A percentile compares a stretch with the other conserved stretches of the same genome.
Conservation (phyloP, 1,140 invertebrate species). For the Dermatophagoides farinae region DNA sequence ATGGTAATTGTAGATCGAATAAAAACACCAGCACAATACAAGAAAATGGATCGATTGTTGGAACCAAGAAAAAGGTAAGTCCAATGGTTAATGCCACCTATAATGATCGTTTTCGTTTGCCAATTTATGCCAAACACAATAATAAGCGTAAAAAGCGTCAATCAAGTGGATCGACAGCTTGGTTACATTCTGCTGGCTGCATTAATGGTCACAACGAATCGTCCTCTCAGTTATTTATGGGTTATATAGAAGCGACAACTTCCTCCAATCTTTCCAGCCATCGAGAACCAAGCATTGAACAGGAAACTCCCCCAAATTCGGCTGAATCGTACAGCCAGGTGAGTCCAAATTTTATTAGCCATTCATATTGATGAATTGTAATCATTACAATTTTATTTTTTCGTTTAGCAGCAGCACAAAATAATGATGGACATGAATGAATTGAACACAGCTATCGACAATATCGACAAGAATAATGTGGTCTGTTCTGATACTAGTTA, state of each 20-base stretch:
- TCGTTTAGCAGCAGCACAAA: neutral
- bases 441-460: slow-evolving; percentile 11
- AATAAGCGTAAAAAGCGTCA: too few relatives aligned
- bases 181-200: too few relatives aligned
- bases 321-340: slow-evolving; percentile 11
- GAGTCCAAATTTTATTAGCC: too few relatives aligned
- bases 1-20: neutral
- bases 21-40: neutral
- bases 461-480: slow-evolving; percentile 3
- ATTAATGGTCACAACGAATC: too few relatives aligned
- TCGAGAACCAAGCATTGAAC: neutral
- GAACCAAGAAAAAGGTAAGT: neutral
- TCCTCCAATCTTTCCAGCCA: neutral
- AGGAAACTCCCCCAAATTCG: slow-evolving; percentile 14
- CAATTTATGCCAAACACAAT: too few relatives aligned
- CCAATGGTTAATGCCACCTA: neutral
- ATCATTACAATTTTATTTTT: too few relatives aligned
- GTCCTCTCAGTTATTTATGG: neutral
- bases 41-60: neutral
- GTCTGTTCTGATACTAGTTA: too few relatives aligned
- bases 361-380: too few relatives aligned
- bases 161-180: too few relatives aligned
- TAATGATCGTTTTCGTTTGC: too few relatives aligned
- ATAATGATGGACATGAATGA: slow-evolving; percentile 1
- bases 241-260: neutral